These are phyloP conservation scores for Peribatodes rhomboidaria DNA, from an alignment of 2,888 invertebrate species.

Conservation along the genomic window DNA sequence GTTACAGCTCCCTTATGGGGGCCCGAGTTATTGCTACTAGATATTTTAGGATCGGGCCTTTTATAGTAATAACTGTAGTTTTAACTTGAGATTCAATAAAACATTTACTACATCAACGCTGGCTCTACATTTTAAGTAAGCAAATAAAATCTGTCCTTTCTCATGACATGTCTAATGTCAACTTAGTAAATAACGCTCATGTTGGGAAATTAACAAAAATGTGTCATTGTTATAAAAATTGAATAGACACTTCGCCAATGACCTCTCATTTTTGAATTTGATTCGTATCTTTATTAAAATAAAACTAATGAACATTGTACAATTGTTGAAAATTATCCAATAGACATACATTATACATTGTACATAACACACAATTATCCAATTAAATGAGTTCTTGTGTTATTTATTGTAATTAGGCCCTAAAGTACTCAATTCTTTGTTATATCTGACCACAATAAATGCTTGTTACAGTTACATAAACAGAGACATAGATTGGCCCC, in stretches of 20 bases:
- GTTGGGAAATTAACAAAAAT: conserved; percentile 13
- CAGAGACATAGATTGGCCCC: too few species aligned
- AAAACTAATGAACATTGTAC: too few species aligned
- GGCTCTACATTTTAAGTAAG: neutral
- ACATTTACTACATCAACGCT: conserved; percentile 7
- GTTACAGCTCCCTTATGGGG: conserved; percentile 81
- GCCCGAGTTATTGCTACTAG: conserved; percentile 70
- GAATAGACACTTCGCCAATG: neutral
- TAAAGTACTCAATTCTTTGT: neutral
- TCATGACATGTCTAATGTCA: neutral
- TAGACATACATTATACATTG: too few species aligned
- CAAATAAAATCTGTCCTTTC: neutral
- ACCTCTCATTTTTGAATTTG: neutral
- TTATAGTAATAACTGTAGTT: conserved; percentile 52
- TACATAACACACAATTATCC: too few species aligned
- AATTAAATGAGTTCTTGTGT: too few species aligned
- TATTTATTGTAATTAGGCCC: too few species aligned
- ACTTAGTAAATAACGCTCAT: neutral
- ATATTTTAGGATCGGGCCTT: conserved; percentile 61
- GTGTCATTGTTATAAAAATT: neutral
- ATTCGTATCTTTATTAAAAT: neutral
- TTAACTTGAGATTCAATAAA: conserved; percentile 46
- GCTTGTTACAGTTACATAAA: neutral
- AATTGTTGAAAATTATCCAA: too few species aligned
- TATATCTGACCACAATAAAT: neutral